Percentiles rank a stretch among this genome's conserved stretches.
Evolutionary conservation across 2,113 vertebrate genomes (phyloP).

Genomic region (Rhinichthys klamathensis): DNA sequence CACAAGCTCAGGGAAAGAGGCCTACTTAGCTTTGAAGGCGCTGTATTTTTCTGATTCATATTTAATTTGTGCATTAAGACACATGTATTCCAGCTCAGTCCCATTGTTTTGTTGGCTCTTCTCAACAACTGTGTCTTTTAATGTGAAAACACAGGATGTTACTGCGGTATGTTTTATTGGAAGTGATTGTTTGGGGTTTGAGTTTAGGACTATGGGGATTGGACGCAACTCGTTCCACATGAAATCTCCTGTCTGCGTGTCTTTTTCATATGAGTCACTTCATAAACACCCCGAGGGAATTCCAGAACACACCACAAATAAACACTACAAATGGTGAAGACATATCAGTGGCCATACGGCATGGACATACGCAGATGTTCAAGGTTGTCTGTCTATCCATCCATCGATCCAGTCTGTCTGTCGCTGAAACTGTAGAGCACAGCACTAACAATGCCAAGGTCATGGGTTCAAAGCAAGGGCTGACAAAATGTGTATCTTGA

Average conservation of each 20-base stretch:
- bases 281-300: constrained; percentile 27
- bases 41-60: constrained; percentile 15
- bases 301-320: neutral
- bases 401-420: neutral
- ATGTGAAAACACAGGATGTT: constrained; percentile 10
- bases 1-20: constrained; percentile 1
- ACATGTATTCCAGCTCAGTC: neutral
- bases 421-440: too few relatives aligned
- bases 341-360: neutral
- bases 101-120: constrained; percentile 22
- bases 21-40: neutral
- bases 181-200: constrained; percentile 19
- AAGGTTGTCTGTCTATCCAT: neutral
- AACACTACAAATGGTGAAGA: constrained; percentile 6
- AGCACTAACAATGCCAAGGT: too few relatives aligned
- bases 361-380: neutral
- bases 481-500: too few relatives aligned
- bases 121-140: constrained; percentile 1
- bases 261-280: constrained; percentile 6
- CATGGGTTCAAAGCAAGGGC: too few relatives aligned
- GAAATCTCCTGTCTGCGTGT: constrained; percentile 8
- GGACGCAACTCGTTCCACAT: constrained; percentile 24
- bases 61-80: constrained; percentile 32
- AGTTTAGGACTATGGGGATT: constrained; percentile 20
- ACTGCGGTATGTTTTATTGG: neutral